These are phyloP conservation scores for Papilio demoleus DNA, from an alignment of 2,888 invertebrate species.

Conservation along the genomic window DNA sequence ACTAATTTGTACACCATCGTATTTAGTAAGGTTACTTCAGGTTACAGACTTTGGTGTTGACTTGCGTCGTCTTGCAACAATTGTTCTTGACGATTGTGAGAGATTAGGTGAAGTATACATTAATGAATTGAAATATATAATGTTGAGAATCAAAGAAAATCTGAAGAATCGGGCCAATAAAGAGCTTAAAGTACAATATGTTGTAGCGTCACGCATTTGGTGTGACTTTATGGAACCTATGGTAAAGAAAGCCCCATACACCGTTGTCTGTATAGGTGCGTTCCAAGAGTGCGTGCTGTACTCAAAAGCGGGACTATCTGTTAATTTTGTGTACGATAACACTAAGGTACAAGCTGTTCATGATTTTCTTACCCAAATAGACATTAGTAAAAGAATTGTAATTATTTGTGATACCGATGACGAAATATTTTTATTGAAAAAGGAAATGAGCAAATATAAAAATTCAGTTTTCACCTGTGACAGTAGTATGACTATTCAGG, in stretches of 20 bases:
- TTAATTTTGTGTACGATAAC: conserved; percentile 64
- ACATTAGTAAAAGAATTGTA: conserved; percentile 80
- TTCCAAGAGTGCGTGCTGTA: conserved; percentile 90
- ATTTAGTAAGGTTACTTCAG: conserved; percentile 75
- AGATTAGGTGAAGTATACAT: conserved; percentile 82
- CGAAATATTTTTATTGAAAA: conserved; percentile 77
- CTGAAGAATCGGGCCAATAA: conserved; percentile 69
- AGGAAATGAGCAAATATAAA: conserved; percentile 53
- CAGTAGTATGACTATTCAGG: conserved; percentile 67
- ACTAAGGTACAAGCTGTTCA: conserved; percentile 73
- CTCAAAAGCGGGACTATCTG: conserved; percentile 77
- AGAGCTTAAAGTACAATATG: conserved; percentile 80
- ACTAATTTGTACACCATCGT: conserved; percentile 87
- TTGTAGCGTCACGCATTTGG: conserved; percentile 86
- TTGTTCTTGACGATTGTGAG: conserved; percentile 89
- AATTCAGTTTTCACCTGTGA: conserved; percentile 63
- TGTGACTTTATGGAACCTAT: conserved; percentile 83
- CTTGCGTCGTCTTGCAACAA: conserved; percentile 84
- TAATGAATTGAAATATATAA: conserved; percentile 70
- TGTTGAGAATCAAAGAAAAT: conserved; percentile 72
- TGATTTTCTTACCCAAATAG: conserved; percentile 76
- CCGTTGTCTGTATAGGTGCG: conserved; percentile 87
- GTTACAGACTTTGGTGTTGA: conserved; percentile 74
- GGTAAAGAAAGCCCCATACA: conserved; percentile 80
- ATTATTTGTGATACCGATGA: conserved; percentile 84